Evolutionary conservation across 2,888 invertebrate genomes (phyloP).

Genomic region (Cataglyphis livida): DNA sequence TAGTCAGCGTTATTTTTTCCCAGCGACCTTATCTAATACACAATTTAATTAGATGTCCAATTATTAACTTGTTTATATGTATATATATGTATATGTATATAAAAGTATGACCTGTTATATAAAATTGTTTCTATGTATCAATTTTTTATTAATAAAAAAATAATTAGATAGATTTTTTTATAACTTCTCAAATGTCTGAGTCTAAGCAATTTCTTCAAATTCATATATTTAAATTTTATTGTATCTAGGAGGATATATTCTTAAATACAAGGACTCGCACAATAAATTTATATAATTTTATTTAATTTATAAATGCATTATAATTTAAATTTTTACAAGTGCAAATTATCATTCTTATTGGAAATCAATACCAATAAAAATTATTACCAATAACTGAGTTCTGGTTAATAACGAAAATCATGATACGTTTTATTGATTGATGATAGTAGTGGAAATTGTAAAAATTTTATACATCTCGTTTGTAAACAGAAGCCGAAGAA

Average conservation of each 20-base stretch:
- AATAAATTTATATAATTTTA: not conserved
- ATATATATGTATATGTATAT: no score
- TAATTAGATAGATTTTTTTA: not conserved
- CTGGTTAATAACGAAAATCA: not conserved
- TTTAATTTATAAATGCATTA: not conserved
- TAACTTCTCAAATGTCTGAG: not conserved
- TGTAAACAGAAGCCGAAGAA: not conserved
- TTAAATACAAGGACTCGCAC: not conserved
- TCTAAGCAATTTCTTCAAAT: no score
- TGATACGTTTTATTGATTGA: not conserved
- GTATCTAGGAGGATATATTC: not conserved
- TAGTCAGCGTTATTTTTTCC: constrained; percentile 50
- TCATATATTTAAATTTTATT: no score
- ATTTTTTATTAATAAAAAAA: not conserved
- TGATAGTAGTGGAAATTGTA: not conserved
- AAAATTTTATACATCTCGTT: not conserved
- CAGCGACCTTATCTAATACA: constrained; percentile 25
- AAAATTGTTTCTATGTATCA: not conserved
- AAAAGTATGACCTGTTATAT: not conserved
- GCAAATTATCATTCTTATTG: constrained; percentile 1
- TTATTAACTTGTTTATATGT: not conserved
- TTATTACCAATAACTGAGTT: not conserved
- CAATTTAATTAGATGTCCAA: constrained; percentile 14
- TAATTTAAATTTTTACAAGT: not conserved
- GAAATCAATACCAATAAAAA: not conserved